Conservation (phyloP, 23 tunicate species). For the Ascidia mentula region DNA sequence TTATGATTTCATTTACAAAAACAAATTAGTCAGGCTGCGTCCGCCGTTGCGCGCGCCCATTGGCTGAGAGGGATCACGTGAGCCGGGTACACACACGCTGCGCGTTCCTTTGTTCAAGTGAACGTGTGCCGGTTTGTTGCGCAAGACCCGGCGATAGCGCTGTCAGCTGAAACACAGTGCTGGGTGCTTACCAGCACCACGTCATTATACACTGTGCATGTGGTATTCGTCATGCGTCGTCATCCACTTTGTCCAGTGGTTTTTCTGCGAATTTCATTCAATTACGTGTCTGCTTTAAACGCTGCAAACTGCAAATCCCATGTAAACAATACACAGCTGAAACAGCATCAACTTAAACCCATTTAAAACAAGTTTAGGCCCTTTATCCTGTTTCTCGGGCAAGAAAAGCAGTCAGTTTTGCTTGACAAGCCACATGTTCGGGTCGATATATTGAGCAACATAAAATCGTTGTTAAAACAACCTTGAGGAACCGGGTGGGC, state of each 20-base stretch:
- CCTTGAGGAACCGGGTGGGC: too few species aligned
- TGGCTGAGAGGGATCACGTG: conserved; percentile 35
- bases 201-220: background rate
- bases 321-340: too few species aligned
- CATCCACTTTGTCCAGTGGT: background rate
- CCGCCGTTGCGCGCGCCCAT: conserved; percentile 13
- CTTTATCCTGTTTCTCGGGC: too few species aligned
- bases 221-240: background rate
- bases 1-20: conserved; percentile 7
- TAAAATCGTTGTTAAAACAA: too few species aligned
- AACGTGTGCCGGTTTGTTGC: background rate
- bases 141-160: background rate
- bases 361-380: too few species aligned
- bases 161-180: background rate
- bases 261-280: background rate
- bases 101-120: background rate
- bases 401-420: too few species aligned
- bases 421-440: too few species aligned
- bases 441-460: too few species aligned
- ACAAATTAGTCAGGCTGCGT: conserved; percentile 6
- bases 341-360: too few species aligned
- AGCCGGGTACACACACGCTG: conserved; percentile 42
- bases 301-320: too few species aligned
- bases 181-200: background rate
- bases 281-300: too few species aligned